Evolutionary conservation across 2,888 invertebrate genomes (phyloP).

Genomic region (Nemotelus nigrinus): DNA sequence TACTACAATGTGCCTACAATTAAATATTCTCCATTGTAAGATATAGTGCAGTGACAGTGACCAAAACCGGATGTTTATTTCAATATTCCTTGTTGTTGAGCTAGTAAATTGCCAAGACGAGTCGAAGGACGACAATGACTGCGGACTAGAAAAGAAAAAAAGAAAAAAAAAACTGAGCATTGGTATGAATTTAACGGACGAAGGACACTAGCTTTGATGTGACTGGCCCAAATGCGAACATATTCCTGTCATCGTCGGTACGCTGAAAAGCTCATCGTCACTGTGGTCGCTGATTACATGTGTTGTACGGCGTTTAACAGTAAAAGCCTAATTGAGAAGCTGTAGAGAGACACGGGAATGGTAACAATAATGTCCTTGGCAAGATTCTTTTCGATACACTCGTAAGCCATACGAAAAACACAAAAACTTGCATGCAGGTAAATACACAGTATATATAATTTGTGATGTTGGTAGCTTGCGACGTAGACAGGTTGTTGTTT

Average conservation of each 20-base stretch:
- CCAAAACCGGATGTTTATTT: slow-evolving; percentile 1
- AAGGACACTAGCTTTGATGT: neutral
- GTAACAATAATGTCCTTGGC: slow-evolving; percentile 9
- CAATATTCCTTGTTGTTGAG: slow-evolving; percentile 26
- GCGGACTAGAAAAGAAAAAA: neutral
- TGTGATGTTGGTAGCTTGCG: neutral
- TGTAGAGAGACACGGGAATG: neutral
- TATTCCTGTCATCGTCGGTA: slow-evolving; percentile 1
- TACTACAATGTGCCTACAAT: too few relatives aligned
- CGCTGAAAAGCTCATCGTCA: slow-evolving; percentile 9
- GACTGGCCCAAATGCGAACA: slow-evolving; percentile 5
- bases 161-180: slow-evolving; percentile 10
- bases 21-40: too few relatives aligned
- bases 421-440: too few relatives aligned
- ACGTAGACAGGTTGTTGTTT: neutral
- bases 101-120: slow-evolving; percentile 24
- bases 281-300: slow-evolving; percentile 23
- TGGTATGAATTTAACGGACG: slow-evolving; percentile 24
- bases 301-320: slow-evolving; percentile 10
- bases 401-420: neutral
- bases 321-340: neutral
- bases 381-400: slow-evolving; percentile 3
- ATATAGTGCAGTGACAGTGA: neutral
- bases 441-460: neutral
- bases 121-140: neutral